These are phyloP conservation scores for Phyto melanocephala DNA, from an alignment of 2,888 invertebrate species.

Conservation along the genomic window DNA sequence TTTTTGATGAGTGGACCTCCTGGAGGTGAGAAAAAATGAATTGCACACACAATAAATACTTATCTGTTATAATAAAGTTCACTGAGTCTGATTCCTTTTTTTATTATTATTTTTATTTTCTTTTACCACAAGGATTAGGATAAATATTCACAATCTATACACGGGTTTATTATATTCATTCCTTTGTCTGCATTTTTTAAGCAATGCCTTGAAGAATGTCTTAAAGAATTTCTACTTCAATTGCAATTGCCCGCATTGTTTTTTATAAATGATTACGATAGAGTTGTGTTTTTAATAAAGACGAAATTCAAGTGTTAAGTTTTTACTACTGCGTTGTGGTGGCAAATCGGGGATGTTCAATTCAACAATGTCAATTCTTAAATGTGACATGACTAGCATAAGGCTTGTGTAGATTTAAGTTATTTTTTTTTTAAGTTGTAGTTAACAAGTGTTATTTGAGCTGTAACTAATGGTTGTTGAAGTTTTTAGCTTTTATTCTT, in stretches of 20 bases:
- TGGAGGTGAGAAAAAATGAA: constrained; percentile 77
- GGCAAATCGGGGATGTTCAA: constrained; percentile 36
- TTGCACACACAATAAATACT: constrained; percentile 53
- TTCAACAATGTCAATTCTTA: constrained; percentile 39
- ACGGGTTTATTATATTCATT: constrained; percentile 23
- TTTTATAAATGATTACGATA: neutral
- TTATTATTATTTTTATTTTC: too few relatives aligned
- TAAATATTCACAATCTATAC: constrained; percentile 25
- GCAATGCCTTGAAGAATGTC: constrained; percentile 14
- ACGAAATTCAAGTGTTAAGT: constrained; percentile 55
- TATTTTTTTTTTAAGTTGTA: constrained; percentile 27
- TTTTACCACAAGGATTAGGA: constrained; percentile 47
- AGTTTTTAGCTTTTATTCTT: constrained; percentile 63
- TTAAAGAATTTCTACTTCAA: constrained; percentile 48
- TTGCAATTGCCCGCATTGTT: constrained; percentile 66
- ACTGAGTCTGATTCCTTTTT: constrained; percentile 47
- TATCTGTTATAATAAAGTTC: constrained; percentile 50
- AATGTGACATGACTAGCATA: constrained; percentile 37
- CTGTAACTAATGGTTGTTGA: constrained; percentile 68
- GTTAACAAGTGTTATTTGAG: constrained; percentile 75
- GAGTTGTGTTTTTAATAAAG: constrained; percentile 18
- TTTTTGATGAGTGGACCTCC: constrained; percentile 76
- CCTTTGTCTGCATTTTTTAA: neutral
- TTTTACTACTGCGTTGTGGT: constrained; percentile 23
- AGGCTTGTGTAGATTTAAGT: neutral